These are phyloP conservation scores for Clupea harengus DNA, from an alignment of 2,113 vertebrate species.

Conservation along the genomic window DNA sequence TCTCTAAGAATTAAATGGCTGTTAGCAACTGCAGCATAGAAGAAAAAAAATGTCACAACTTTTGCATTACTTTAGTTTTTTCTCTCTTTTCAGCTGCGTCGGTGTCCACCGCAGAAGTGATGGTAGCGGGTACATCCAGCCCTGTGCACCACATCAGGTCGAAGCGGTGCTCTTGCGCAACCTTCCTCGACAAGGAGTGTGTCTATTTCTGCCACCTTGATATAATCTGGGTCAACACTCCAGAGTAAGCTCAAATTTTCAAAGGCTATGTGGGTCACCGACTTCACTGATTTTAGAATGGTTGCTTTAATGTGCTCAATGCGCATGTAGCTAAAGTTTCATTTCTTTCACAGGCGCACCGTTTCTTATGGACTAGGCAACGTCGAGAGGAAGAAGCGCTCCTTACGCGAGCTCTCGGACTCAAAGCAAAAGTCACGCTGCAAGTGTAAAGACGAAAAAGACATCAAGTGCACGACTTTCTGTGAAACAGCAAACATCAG, in stretches of 20 bases:
- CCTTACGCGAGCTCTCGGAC: conserved; percentile 61
- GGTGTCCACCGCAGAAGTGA: conserved; percentile 24
- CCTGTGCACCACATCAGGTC: conserved; percentile 65
- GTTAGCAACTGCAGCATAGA: no score
- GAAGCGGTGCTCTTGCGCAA: conserved; percentile 92
- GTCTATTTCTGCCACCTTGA: conserved; percentile 98
- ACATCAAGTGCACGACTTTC: conserved; percentile 81
- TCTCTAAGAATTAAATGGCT: not conserved
- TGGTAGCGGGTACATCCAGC: conserved; percentile 30
- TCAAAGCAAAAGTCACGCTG: conserved; percentile 69
- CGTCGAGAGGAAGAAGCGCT: conserved; percentile 79
- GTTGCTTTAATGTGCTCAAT: not conserved
- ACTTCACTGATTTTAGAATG: not conserved
- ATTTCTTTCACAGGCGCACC: conserved; percentile 72
- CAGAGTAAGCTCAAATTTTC: conserved; percentile 78
- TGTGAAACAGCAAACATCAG: conserved; percentile 67
- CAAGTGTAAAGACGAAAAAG: conserved; percentile 72
- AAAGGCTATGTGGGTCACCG: not conserved
- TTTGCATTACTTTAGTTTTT: not conserved
- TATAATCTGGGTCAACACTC: conserved; percentile 99
- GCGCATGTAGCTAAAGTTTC: not conserved
- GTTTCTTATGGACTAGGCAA: conserved; percentile 91
- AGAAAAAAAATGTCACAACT: not conserved
- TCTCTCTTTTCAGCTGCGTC: conserved; percentile 51
- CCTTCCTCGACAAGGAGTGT: conserved; percentile 91